These are phyloP conservation scores for Microcebus tavaratra DNA, from an alignment of 2,113 vertebrate genomes.

Conservation along the genomic window DNA sequence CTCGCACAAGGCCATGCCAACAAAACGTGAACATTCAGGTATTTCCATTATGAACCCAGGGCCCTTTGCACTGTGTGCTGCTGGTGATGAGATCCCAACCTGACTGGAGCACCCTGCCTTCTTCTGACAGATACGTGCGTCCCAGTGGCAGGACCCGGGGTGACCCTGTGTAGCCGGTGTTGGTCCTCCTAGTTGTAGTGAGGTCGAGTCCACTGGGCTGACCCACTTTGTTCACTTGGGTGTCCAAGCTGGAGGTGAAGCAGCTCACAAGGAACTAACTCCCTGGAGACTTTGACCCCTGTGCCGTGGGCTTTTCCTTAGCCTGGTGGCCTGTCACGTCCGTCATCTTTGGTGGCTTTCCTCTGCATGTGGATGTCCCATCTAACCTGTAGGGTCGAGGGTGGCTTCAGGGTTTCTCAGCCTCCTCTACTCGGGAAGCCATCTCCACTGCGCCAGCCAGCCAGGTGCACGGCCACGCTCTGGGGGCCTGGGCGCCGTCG, in stretches of 20 bases:
- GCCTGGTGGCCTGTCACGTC: background rate
- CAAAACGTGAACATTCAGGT: background rate
- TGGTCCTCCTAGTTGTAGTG: background rate
- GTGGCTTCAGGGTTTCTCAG: background rate
- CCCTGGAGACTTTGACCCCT: background rate
- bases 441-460: background rate
- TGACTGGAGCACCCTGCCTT: background rate
- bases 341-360: background rate
- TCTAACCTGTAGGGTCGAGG: background rate
- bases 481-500: accelerated
- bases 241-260: background rate
- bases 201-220: background rate
- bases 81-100: background rate
- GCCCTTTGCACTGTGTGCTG: too few relatives aligned
- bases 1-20: too few relatives aligned
- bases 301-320: background rate
- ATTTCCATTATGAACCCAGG: background rate
- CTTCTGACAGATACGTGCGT: background rate
- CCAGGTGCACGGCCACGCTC: background rate
- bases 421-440: background rate
- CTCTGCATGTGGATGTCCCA: background rate
- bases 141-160: too few relatives aligned
- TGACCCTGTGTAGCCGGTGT: background rate
- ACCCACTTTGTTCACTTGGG: background rate
- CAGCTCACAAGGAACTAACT: background rate